Percentiles rank a stretch among this genome's conserved stretches.
These are phyloP conservation scores for Drosophila simulans DNA, from an alignment of 1,140 invertebrate genomes.

Conservation along the genomic window DNA sequence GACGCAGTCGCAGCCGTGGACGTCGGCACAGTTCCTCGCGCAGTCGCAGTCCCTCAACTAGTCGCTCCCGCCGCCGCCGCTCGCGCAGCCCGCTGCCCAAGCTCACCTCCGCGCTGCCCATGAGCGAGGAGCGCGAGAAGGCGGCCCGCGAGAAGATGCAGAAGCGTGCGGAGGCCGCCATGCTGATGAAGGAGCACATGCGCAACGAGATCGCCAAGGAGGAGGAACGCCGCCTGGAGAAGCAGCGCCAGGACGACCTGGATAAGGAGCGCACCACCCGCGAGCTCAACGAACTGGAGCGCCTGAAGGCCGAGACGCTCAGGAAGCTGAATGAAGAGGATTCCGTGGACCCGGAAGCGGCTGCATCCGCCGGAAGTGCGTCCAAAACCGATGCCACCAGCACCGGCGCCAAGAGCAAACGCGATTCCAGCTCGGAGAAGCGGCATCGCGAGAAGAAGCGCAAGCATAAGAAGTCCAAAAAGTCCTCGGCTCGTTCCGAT, in stretches of 20 bases:
- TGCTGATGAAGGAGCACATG: slow-evolving; percentile 86
- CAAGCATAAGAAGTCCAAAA: slow-evolving; percentile 85
- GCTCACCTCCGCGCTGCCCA: slow-evolving; percentile 32
- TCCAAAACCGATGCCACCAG: slow-evolving; percentile 17
- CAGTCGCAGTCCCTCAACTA: slow-evolving; percentile 47
- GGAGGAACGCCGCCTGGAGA: slow-evolving; percentile 84
- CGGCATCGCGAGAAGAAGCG: slow-evolving; percentile 84
- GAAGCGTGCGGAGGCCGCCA: slow-evolving; percentile 85
- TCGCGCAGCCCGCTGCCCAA: slow-evolving; percentile 55
- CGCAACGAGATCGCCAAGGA: slow-evolving; percentile 85
- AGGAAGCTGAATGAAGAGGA: slow-evolving; percentile 77
- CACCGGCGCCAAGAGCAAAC: slow-evolving; percentile 18
- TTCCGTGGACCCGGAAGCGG: background rate
- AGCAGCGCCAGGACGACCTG: slow-evolving; percentile 79
- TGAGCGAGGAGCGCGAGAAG: slow-evolving; percentile 65
- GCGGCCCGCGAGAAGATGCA: slow-evolving; percentile 83
- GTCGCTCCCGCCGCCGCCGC: slow-evolving; percentile 49
- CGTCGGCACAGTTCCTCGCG: slow-evolving; percentile 58
- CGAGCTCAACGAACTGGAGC: slow-evolving; percentile 78
- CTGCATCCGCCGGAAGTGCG: slow-evolving; percentile 15
- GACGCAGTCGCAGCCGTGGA: slow-evolving; percentile 59
- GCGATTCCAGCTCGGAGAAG: slow-evolving; percentile 58
- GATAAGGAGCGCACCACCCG: slow-evolving; percentile 78
- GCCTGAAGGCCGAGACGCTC: slow-evolving; percentile 75
- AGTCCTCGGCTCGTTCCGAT: slow-evolving; percentile 59